Percentiles rank a stretch among this genome's conserved stretches.
Conservation (phyloP, 2,113 vertebrate genomes). For the Cochlearius cochlearius region DNA sequence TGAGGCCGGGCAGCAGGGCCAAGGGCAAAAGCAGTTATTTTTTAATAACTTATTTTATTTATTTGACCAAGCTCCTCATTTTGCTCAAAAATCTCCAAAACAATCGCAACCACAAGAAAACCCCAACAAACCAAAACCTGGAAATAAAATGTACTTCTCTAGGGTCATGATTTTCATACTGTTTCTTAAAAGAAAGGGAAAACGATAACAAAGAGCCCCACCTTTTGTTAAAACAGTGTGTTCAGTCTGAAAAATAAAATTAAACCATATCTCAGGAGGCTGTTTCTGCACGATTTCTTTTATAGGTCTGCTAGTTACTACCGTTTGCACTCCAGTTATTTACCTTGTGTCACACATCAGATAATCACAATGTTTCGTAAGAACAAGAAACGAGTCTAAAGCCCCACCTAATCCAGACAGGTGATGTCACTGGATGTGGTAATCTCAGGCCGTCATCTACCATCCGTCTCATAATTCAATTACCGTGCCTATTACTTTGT, state of each 20-base stretch:
- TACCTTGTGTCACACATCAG: background rate
- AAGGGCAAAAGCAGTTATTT: background rate
- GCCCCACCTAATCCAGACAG: conserved; percentile 35
- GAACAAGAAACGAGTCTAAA: background rate
- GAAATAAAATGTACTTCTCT: background rate
- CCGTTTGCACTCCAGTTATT: background rate
- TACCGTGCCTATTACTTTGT: background rate
- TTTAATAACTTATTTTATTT: background rate
- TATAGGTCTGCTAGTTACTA: background rate
- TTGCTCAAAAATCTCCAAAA: background rate
- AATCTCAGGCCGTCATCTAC: conserved; percentile 13
- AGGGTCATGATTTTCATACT: background rate
- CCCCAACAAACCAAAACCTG: background rate
- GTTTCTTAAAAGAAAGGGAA: background rate
- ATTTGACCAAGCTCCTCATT: background rate
- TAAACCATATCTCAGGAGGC: background rate
- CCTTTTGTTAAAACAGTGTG: background rate
- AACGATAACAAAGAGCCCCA: background rate
- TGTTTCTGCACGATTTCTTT: background rate
- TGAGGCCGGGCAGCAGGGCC: background rate
- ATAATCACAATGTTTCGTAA: conserved; percentile 3
- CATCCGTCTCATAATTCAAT: conserved; percentile 12
- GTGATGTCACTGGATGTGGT: conserved; percentile 38
- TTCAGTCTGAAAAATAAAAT: background rate
- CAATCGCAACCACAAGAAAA: background rate